Base-by-base conservation (phyloP, 2,888 invertebrate species). In the Apamea crenata region DNA sequence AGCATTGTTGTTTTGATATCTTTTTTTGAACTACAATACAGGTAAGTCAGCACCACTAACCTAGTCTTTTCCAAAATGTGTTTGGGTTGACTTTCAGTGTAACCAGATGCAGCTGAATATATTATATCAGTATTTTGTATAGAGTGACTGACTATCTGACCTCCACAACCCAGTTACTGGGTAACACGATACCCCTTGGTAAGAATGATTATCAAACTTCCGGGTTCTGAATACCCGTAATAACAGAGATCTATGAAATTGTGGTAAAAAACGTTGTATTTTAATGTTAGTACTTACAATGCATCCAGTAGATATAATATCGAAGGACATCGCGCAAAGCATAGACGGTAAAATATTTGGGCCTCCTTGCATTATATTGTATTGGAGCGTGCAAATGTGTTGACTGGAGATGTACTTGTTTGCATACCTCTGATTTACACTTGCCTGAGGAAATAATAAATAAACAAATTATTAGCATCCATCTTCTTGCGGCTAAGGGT, bases 321-420 rank as follows among this genome's bases (percentile, higher is more conserved):
- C 90, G 40, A 88, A 91, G 0, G 95, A 92, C 10, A 91, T 91
- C 18, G 95, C 94, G 76, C 95, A 95, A 3, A 95, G 61, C 93
- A 94, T 94, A 0, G 89, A 82, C 0, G 90, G 84, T 25, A 91
- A 84, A 32, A 95, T 88, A 69, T 95, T 95, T 2, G 90, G 78
- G 0, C 56, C 21, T 0, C 56, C 74, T 0, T 78, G 3, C 0
- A 77, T 21, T 0, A 47, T n/a, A 71, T 91, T 93, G 83, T 90
- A 93, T 4, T 93, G 53, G 0, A 16, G 16, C 0, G 88, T 87
- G 81, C 95, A 95, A 0, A 91, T 61, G 1, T 85, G 47, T 47
- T 93, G 93, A 65, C 88, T 92, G 88, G 93, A 94, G 7, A 94
- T 86, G 81, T 93, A 94, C 79, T 94, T 94, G 12, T 71, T 88